These are phyloP conservation scores for Enteromius unitaeniatus DNA, from an alignment of 2,797 vertebrate species.

Conservation along the genomic window DNA sequence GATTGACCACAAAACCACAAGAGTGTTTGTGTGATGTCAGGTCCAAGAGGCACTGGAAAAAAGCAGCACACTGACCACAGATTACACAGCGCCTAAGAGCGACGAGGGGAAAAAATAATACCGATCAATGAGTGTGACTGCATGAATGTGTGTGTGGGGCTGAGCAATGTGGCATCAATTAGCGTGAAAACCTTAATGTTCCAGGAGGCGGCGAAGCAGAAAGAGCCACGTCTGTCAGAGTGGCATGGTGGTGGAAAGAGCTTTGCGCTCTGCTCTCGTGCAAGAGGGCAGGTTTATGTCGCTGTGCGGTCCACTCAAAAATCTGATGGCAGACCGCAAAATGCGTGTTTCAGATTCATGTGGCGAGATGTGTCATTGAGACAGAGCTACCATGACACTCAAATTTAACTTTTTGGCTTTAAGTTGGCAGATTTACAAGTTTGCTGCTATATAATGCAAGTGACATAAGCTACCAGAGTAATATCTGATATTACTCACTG, in stretches of 20 bases:
- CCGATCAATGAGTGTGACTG: conserved; percentile 59
- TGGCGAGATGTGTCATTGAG: conserved; percentile 43
- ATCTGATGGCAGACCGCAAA: conserved; percentile 54
- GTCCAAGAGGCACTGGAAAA: conserved; percentile 82
- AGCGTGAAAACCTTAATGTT: conserved; percentile 57
- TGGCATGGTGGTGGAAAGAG: conserved; percentile 54
- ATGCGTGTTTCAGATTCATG: conserved; percentile 49
- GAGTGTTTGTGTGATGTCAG: conserved; percentile 78
- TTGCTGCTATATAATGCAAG: neutral
- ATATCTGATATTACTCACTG: neutral
- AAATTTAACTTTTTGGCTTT: neutral
- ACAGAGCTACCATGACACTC: conserved; percentile 22
- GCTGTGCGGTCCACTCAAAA: conserved; percentile 59
- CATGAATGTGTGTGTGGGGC: conserved; percentile 50
- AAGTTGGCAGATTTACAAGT: neutral
- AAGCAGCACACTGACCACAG: conserved; percentile 84
- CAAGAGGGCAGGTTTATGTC: conserved; percentile 52
- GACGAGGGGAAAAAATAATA: conserved; percentile 69
- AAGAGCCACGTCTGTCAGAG: conserved; percentile 58
- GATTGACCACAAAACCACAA: conserved; percentile 81
- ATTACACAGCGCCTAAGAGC: conserved; percentile 75
- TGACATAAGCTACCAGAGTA: neutral
- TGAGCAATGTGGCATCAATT: conserved; percentile 63
- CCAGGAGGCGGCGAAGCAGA: conserved; percentile 52
- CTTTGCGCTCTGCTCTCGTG: conserved; percentile 48